Conservation (phyloP, 2,888 invertebrate species). For the Orgyia antiqua region DNA sequence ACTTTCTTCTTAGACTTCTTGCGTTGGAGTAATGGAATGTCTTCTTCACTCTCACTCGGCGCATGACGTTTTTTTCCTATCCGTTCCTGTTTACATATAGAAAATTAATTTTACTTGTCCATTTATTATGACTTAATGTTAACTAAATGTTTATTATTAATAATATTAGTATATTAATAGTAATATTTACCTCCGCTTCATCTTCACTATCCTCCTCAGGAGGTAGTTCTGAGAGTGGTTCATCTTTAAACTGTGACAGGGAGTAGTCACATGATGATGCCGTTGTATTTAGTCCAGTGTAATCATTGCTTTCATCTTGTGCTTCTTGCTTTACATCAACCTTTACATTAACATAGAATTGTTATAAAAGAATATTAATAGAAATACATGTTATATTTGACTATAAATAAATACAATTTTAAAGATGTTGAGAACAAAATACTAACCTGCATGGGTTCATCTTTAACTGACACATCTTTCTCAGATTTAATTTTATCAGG, state of each 20-base stretch:
- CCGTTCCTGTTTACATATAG: constrained; percentile 27
- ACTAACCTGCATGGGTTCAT: constrained; percentile 61
- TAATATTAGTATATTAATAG: not conserved
- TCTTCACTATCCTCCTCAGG: constrained; percentile 84
- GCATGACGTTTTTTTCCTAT: constrained; percentile 48
- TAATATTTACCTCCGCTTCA: constrained; percentile 82
- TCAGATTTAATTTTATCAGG: constrained; percentile 52
- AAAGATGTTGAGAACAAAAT: not conserved
- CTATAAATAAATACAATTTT: too few species aligned
- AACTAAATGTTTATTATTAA: not conserved
- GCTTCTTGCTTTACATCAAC: constrained; percentile 61
- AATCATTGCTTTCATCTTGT: constrained; percentile 62
- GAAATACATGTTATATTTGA: not conserved
- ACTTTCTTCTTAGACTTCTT: constrained; percentile 83
- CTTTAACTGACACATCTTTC: constrained; percentile 50
- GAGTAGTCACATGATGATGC: constrained; percentile 86
- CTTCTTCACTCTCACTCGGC: constrained; percentile 82
- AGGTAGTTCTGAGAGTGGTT: constrained; percentile 67
- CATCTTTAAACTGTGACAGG: constrained; percentile 82
- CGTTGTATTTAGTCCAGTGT: constrained; percentile 66
- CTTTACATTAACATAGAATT: too few species aligned
- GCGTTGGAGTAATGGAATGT: constrained; percentile 83
- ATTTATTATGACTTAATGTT: constrained; percentile 1
- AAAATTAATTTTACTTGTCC: too few species aligned
- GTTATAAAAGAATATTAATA: not conserved